Conservation (phyloP, 2,113 vertebrate genomes). For the Clarias batrachus region DNA sequence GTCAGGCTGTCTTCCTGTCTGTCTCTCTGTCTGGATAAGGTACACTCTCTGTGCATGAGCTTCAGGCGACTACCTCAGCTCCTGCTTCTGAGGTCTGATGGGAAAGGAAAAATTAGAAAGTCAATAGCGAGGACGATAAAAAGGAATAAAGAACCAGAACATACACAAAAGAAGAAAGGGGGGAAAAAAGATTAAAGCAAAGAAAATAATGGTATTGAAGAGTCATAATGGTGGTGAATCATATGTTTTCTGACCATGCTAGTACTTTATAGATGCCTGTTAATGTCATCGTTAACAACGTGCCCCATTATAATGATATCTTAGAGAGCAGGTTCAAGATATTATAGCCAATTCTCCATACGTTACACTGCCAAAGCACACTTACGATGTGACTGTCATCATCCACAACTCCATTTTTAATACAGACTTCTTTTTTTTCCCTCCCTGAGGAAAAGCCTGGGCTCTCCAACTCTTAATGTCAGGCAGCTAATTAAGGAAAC, state of each 20-base stretch:
- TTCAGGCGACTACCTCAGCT: constrained; percentile 43
- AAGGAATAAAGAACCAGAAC: constrained; percentile 36
- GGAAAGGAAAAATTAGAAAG: constrained; percentile 73
- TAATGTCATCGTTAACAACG: constrained; percentile 59
- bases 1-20: constrained; percentile 19
- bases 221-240: constrained; percentile 61
- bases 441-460: not conserved
- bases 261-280: constrained; percentile 50
- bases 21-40: constrained; percentile 49
- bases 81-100: constrained; percentile 61
- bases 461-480: constrained; percentile 37
- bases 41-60: constrained; percentile 63
- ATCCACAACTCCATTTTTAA: constrained; percentile 31
- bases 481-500: constrained; percentile 51
- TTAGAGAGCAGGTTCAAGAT: constrained; percentile 45
- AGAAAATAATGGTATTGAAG: constrained; percentile 66
- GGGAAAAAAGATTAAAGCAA: constrained; percentile 58
- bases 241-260: constrained; percentile 53
- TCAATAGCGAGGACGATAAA: constrained; percentile 66
- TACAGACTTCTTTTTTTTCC: not conserved
- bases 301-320: constrained; percentile 38
- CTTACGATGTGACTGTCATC: constrained; percentile 18
- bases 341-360: constrained; percentile 3
- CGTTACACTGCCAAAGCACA: constrained; percentile 6
- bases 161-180: constrained; percentile 50